Evolutionary conservation across 2,888 invertebrate species (phyloP), one percentile per base, ranked within the genome.

Genomic region (Apotomis capreana): DNA sequence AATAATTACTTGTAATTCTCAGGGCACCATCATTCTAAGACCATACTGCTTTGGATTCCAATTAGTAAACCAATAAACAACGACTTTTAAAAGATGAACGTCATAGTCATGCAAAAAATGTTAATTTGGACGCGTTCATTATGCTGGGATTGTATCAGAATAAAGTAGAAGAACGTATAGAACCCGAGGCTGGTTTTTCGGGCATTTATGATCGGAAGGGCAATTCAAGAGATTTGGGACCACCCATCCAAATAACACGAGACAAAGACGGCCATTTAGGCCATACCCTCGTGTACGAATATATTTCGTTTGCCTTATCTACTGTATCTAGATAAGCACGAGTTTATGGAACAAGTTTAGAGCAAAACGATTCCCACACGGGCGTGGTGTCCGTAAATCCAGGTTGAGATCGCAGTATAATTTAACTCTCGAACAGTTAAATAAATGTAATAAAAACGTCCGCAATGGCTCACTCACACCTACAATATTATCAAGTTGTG

Each of bases 351-450:
- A 65, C 73, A 73, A 71, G 64, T 70, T 75, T 70, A 70, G 67
- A 71, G 74, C 74, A 76, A 74, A 74, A 77, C 76, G 74, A 76
- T 73, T 80, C 84, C 80, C 82, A 61, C 82, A 61, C 68, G 81
- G 80, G 85, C 75, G 74, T 81, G 80, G 85, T 75, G 74, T 72
- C 80, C 80, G 79, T 83, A 85, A 85, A 85, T 83, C 79, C 80
- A 80, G 79, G 76, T 80, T 79, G 77, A 78, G 76, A 81, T 78
- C 78, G 80, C 82, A 81, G 83, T 82, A 80, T 81, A 49, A 49
- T 49, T 9, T 49, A 49, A 49, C 49, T 49, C 49, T 49, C 3
- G 49, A 10, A 9, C 49, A 49, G 49, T 49, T 1, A 10, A 49
- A 49, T 10, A 9, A 49, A 49, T 12, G 40, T 10, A 49, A 9